A percentile compares a stretch with the other conserved stretches of the same genome.
phyloP scores from a whole-genome alignment of 2,888 invertebrate species.

The Therioaphis trifolii region DNA sequence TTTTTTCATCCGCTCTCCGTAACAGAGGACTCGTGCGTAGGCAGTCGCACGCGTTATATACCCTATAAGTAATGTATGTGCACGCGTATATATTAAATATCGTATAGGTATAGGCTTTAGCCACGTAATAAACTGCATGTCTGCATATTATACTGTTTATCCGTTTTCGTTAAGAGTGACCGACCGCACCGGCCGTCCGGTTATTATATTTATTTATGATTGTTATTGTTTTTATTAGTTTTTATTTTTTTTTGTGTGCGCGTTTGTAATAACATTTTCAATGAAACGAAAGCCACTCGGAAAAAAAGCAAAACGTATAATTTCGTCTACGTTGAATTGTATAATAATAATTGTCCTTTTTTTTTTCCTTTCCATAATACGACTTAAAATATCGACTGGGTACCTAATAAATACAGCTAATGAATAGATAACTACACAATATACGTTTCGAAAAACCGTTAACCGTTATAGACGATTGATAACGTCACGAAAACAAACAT shows the following conservation, averaged over 20 bases:
- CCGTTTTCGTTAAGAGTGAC: neutral
- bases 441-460: conserved; percentile 25
- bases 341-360: too few species aligned
- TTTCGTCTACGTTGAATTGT: too few species aligned
- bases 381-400: too few species aligned
- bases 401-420: neutral
- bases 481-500: conserved; percentile 24
- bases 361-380: neutral
- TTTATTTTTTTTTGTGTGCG: neutral
- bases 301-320: neutral
- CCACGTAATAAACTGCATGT: too few species aligned
- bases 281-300: neutral
- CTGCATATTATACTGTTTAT: neutral
- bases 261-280: too few species aligned
- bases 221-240: neutral
- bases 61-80: neutral
- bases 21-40: neutral
- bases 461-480: conserved; percentile 37
- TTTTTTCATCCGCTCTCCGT: neutral
- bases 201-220: neutral
- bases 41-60: neutral
- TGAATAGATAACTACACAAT: conserved; percentile 3
- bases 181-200: conserved; percentile 17
- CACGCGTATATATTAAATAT: too few species aligned
- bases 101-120: too few species aligned